Evolutionary conservation across 1,140 invertebrate genomes (phyloP).

Genomic region (Xylocopa sonorina): DNA sequence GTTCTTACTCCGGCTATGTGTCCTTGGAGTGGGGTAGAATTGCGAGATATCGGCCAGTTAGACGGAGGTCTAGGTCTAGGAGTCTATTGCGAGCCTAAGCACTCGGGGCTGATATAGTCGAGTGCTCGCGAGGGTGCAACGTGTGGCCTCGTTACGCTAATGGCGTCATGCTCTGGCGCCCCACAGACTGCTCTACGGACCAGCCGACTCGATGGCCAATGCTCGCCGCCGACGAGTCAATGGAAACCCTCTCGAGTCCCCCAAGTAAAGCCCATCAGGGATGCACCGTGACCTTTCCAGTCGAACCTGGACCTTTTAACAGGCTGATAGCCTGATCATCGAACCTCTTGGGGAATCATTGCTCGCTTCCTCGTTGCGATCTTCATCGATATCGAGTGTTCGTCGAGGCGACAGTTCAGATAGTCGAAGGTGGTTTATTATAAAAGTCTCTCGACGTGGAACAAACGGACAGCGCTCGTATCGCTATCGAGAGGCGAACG

Average conservation of each 20-base stretch:
- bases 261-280: not conserved
- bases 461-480: not conserved
- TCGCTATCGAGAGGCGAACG: slow-evolving; percentile 12
- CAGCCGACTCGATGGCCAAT: slow-evolving; percentile 49
- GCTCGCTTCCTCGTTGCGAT: not conserved
- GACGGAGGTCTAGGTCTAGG: slow-evolving; percentile 71
- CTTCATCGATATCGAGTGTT: too few relatives aligned
- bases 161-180: slow-evolving; percentile 76
- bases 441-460: too few relatives aligned
- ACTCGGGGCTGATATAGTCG: slow-evolving; percentile 67
- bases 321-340: not conserved
- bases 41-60: slow-evolving; percentile 50
- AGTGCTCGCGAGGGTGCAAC: slow-evolving; percentile 65
- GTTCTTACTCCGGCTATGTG: not conserved
- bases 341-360: too few relatives aligned
- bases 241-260: slow-evolving; percentile 28
- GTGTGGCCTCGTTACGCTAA: slow-evolving; percentile 73
- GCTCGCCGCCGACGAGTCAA: slow-evolving; percentile 43
- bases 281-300: not conserved
- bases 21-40: slow-evolving; percentile 43
- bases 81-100: slow-evolving; percentile 57
- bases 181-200: slow-evolving; percentile 63
- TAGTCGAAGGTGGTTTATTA: too few relatives aligned
- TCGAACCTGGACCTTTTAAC: not conserved
- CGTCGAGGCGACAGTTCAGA: too few relatives aligned